phyloP scores from a whole-genome alignment of 2,888 invertebrate genomes.

The Drosophila quasianomalipes region DNA sequence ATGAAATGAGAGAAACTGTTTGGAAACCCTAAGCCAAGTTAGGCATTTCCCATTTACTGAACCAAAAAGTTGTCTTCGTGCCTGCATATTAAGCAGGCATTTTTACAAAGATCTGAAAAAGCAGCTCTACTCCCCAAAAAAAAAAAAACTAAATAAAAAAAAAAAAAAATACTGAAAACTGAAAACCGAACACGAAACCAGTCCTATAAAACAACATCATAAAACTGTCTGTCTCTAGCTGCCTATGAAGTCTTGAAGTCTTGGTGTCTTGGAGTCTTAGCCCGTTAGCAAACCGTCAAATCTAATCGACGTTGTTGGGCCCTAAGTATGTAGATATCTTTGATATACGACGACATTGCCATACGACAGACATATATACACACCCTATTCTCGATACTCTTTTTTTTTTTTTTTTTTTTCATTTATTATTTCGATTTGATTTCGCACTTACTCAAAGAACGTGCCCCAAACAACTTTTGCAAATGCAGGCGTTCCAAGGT shows the following conservation, averaged over 20 bases:
- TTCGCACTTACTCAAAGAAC: slow-evolving; percentile 39
- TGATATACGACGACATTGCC: slow-evolving; percentile 41
- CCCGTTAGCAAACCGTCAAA: slow-evolving; percentile 48
- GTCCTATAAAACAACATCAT: slow-evolving; percentile 65
- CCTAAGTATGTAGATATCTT: slow-evolving; percentile 11
- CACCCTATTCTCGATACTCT: slow-evolving; percentile 39
- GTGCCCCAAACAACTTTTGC: slow-evolving; percentile 41
- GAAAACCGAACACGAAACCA: slow-evolving; percentile 47
- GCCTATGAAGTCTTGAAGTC: slow-evolving; percentile 11
- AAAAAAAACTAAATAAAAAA: slow-evolving; percentile 11
- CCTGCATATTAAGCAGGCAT: slow-evolving; percentile 57
- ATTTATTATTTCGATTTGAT: slow-evolving; percentile 38
- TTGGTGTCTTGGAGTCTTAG: slow-evolving; percentile 12
- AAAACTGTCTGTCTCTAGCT: slow-evolving; percentile 63
- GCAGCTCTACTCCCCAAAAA: background rate
- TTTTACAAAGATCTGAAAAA: slow-evolving; percentile 6
- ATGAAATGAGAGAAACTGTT: slow-evolving; percentile 39
- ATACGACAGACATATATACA: background rate
- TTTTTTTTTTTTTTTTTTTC: slow-evolving; percentile 27
- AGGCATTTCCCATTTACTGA: slow-evolving; percentile 46
- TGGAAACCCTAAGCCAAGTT: background rate
- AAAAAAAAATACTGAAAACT: background rate
- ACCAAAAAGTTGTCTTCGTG: slow-evolving; percentile 40
- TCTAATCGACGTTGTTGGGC: slow-evolving; percentile 50
- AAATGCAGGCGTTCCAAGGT: slow-evolving; percentile 38